Conservation (phyloP, 2,797 vertebrate species). For the Rhinophrynus dorsalis region DNA sequence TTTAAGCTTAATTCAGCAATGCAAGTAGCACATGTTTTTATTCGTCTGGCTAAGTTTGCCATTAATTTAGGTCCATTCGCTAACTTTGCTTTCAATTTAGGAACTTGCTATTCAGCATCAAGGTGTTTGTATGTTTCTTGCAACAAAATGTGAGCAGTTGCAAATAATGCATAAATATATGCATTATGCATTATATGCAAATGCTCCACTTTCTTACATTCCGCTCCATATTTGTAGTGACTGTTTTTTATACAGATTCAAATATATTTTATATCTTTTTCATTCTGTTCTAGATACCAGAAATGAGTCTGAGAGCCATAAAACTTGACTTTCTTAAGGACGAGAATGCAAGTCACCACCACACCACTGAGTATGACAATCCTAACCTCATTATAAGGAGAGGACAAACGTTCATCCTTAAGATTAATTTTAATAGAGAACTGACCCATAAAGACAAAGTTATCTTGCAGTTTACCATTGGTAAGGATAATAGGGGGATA, state of each 20-base stretch:
- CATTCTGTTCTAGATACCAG: not conserved
- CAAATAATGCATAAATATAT: no score
- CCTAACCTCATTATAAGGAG: conserved; percentile 54
- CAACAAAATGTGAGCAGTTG: no score
- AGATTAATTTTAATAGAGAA: conserved; percentile 45
- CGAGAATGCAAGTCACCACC: conserved; percentile 49
- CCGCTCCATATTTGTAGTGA: not conserved
- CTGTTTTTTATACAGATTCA: not conserved
- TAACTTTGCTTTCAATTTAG: no score
- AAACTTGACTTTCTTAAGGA: conserved; percentile 51
- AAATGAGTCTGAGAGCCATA: conserved; percentile 30
- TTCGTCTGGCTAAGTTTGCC: no score
- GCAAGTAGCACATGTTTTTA: no score
- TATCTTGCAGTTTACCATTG: not conserved
- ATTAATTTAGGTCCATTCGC: no score
- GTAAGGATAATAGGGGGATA: conserved; percentile 46
- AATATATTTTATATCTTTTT: not conserved
- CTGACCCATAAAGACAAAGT: conserved; percentile 19
- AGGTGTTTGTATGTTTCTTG: no score
- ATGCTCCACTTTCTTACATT: no score
- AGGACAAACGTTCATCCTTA: conserved; percentile 52
- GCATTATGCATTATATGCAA: no score
- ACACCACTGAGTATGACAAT: conserved; percentile 46
- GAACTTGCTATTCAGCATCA: no score
- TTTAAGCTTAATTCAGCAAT: no score